Evolutionary conservation across 2,797 vertebrate species (phyloP).

Genomic region (Hephaestus fuliginosus): DNA sequence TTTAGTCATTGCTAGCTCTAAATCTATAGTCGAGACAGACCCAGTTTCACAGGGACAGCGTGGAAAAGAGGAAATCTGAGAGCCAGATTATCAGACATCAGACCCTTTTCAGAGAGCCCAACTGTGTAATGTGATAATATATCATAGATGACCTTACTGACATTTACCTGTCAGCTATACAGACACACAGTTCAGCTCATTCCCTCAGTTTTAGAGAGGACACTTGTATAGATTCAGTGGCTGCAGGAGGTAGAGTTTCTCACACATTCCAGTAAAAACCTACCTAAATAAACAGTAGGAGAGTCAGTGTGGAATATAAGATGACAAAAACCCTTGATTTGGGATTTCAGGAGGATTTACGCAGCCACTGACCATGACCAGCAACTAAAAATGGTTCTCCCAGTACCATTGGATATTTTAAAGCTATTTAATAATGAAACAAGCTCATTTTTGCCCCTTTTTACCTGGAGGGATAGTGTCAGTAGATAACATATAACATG

Average conservation of each 20-base stretch:
- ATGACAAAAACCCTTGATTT: slow-evolving; percentile 26
- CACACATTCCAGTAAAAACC: slow-evolving; percentile 64
- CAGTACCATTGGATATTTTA: not conserved
- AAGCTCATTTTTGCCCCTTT: not conserved
- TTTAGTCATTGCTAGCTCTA: slow-evolving; percentile 38
- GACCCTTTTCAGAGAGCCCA: slow-evolving; percentile 33
- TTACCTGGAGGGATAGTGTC: not conserved
- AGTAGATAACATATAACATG: not conserved
- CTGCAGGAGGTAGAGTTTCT: slow-evolving; percentile 50
- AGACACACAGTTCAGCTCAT: slow-evolving; percentile 13
- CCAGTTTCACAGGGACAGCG: slow-evolving; percentile 25
- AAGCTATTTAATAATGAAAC: slow-evolving; percentile 7
- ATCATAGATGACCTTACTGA: slow-evolving; percentile 61
- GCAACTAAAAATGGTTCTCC: not conserved
- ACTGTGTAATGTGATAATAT: slow-evolving; percentile 62
- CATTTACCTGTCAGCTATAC: slow-evolving; percentile 51
- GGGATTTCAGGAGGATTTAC: slow-evolving; percentile 13
- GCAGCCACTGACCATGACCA: not conserved
- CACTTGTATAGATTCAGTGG: slow-evolving; percentile 32
- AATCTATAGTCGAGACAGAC: slow-evolving; percentile 45
- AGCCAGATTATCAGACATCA: slow-evolving; percentile 57
- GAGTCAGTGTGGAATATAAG: not conserved
- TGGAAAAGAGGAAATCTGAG: slow-evolving; percentile 60
- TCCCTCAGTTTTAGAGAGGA: slow-evolving; percentile 48
- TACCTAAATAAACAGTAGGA: slow-evolving; percentile 51